Conservation (phyloP, 2,888 invertebrate genomes). For the Smittia sp. region DNA sequence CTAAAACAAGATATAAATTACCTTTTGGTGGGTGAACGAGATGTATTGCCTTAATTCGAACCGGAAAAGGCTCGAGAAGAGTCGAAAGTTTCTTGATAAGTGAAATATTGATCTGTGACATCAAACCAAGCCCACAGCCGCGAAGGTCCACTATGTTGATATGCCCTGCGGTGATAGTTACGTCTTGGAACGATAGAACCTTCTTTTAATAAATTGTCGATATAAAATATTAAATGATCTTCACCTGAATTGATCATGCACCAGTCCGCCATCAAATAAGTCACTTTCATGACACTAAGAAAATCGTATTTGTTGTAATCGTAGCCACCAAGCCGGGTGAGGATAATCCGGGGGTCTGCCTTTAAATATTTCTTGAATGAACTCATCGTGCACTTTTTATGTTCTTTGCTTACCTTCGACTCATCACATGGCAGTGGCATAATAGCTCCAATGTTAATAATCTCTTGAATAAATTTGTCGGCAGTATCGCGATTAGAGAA, state of each 20-base stretch:
- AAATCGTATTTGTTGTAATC: slow-evolving; percentile 48
- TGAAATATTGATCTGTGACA: slow-evolving; percentile 22
- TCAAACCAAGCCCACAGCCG: not conserved
- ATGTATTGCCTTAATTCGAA: slow-evolving; percentile 38
- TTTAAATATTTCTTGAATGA: too few species aligned
- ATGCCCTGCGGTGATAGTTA: slow-evolving; percentile 20
- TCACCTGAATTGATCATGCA: not conserved
- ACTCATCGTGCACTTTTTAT: too few species aligned
- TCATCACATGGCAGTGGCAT: slow-evolving; percentile 48
- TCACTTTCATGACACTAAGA: slow-evolving; percentile 29
- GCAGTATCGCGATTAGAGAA: slow-evolving; percentile 46
- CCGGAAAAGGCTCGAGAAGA: slow-evolving; percentile 33
- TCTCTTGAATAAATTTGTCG: slow-evolving; percentile 17
- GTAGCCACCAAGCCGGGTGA: slow-evolving; percentile 57
- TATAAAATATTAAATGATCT: not conserved
- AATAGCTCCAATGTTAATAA: slow-evolving; percentile 45
- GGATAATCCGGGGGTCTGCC: slow-evolving; percentile 54
- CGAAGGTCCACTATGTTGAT: slow-evolving; percentile 26
- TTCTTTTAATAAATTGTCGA: not conserved
- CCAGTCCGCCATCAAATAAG: slow-evolving; percentile 26
- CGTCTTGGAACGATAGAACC: not conserved
- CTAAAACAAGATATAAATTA: too few species aligned
- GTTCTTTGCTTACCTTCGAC: too few species aligned
- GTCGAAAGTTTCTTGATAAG: slow-evolving; percentile 30
- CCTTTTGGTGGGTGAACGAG: slow-evolving; percentile 29